Percentiles rank a stretch among this genome's conserved stretches.
Conservation (phyloP, 2,888 invertebrate genomes). For the Drosophila subquinaria region DNA sequence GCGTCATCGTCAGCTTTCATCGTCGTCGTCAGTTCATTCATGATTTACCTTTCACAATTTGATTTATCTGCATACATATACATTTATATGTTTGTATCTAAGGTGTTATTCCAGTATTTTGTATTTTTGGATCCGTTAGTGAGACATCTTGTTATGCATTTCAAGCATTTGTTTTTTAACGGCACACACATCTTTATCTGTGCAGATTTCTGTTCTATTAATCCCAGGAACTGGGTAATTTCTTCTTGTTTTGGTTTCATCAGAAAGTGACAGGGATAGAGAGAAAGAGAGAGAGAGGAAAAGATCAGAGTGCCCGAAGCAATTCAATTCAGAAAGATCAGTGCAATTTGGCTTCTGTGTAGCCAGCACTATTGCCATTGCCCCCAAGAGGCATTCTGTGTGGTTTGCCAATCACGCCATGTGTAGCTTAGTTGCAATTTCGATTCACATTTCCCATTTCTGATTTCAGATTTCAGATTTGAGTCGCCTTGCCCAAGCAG, state of each 20-base stretch:
- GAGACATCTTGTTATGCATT: conserved; percentile 61
- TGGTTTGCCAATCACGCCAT: conserved; percentile 72
- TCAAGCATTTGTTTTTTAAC: conserved; percentile 28
- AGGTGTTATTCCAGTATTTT: conserved; percentile 8
- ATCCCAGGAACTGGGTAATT: conserved; percentile 61
- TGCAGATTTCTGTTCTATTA: conserved; percentile 49
- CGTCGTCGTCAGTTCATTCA: conserved; percentile 70
- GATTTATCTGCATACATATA: conserved; percentile 36
- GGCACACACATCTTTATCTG: conserved; percentile 10
- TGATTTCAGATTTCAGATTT: conserved; percentile 46
- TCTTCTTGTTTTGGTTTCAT: conserved; percentile 51
- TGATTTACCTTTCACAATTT: conserved; percentile 76
- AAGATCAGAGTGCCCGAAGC: conserved; percentile 50
- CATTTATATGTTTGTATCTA: conserved; percentile 10
- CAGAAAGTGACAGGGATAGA: conserved; percentile 26
- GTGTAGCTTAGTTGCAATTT: conserved; percentile 80
- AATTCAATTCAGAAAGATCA: conserved; percentile 63
- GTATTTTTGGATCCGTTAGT: conserved; percentile 63
- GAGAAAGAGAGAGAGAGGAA: conserved; percentile 24
- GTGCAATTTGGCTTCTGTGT: conserved; percentile 84
- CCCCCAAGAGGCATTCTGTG: conserved; percentile 60
- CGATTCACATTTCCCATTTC: conserved; percentile 48
- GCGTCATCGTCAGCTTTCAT: conserved; percentile 74
- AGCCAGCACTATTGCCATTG: conserved; percentile 65
- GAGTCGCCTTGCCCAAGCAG: conserved; percentile 74